Evolutionary conservation across 2,113 vertebrate genomes (phyloP), one percentile per base, ranked within the genome.

Genomic region (Xenopus tropicalis): DNA sequence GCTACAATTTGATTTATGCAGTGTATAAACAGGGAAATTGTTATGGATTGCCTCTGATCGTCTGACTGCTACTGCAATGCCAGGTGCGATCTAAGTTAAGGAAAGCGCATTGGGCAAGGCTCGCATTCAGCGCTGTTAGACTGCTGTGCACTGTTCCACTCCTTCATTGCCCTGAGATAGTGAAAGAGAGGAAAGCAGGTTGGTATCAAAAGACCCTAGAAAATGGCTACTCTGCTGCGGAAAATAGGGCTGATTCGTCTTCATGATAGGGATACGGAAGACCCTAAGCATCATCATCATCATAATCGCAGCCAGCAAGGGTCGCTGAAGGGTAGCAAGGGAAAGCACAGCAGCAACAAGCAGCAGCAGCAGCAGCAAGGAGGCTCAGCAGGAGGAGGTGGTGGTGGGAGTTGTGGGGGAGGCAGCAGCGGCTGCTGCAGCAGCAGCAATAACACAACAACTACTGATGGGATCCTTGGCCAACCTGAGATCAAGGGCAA

Each of bases 211-310:
- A 59, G 23, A 42, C 20, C 29, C 52, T 51, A 20, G 66, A 57
- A 88, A 84, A 98, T 98, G 96, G 96, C 96, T 84, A 98, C 95
- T 80, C 88, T 98, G 88, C 94, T 98, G 85, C 94, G 96, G 79
- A 97, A 98, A 84, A 98, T 98, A 86, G 96, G 96, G 83, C 91
- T 98, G 74, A 98, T 98, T 84, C 96, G 96, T 69, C 93, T 98
- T 83, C 95, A 98, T 90, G 94, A 95, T 86, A 90, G 96, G 80
- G 96, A 98, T 90, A 98, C 96, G 16, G 96, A 98, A 87, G 96
- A 96, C 85, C 95, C 96, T 71, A 98, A 98, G 88, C 96, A 96
- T 83, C 95, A 93, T 56, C 29, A 37, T 37, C 29, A 94, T 74
- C 80, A 84, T 79, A 85, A 82, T n/a, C 78, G 85, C 82, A 80